Percentiles rank a stretch among this genome's conserved stretches.
These are phyloP conservation scores for Heliothis subflexa DNA, from an alignment of 1,140 invertebrate species.

Conservation along the genomic window DNA sequence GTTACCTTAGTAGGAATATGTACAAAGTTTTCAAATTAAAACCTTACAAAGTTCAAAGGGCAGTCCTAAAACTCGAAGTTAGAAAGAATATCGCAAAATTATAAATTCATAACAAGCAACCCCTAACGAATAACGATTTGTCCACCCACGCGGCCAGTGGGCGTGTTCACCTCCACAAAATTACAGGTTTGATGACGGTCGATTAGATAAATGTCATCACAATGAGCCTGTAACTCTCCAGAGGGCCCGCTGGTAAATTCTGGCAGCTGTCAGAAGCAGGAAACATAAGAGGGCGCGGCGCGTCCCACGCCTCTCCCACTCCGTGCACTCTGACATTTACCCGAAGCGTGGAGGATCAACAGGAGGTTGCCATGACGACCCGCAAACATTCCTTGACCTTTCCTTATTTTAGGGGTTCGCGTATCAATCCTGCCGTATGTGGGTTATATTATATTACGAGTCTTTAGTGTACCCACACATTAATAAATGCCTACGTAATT, in stretches of 20 bases:
- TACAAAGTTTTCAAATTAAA: background rate
- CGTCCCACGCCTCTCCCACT: slow-evolving; percentile 58
- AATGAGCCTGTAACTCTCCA: slow-evolving; percentile 10
- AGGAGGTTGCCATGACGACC: slow-evolving; percentile 75
- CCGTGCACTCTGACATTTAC: slow-evolving; percentile 77
- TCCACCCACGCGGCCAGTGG: slow-evolving; percentile 10
- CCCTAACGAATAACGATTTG: slow-evolving; percentile 32
- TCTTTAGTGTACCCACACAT: slow-evolving; percentile 33
- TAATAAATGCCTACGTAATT: background rate
- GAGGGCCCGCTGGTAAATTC: slow-evolving; percentile 12
- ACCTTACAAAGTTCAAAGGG: slow-evolving; percentile 11
- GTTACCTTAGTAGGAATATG: background rate
- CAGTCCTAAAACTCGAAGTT: slow-evolving; percentile 14
- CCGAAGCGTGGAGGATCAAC: slow-evolving; percentile 65
- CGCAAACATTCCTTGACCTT: slow-evolving; percentile 66
- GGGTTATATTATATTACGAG: slow-evolving; percentile 24
- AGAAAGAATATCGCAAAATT: slow-evolving; percentile 22
- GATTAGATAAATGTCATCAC: slow-evolving; percentile 28
- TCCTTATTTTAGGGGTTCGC: slow-evolving; percentile 54
- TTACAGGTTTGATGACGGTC: slow-evolving; percentile 39
- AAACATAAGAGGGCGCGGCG: slow-evolving; percentile 25
- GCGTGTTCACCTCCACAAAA: slow-evolving; percentile 33
- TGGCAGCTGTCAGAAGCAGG: slow-evolving; percentile 34
- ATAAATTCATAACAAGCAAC: slow-evolving; percentile 33
- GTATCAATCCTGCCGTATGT: slow-evolving; percentile 5